phyloP scores from a whole-genome alignment of 1,140 invertebrate genomes.

The Eriocheir sinensis region DNA sequence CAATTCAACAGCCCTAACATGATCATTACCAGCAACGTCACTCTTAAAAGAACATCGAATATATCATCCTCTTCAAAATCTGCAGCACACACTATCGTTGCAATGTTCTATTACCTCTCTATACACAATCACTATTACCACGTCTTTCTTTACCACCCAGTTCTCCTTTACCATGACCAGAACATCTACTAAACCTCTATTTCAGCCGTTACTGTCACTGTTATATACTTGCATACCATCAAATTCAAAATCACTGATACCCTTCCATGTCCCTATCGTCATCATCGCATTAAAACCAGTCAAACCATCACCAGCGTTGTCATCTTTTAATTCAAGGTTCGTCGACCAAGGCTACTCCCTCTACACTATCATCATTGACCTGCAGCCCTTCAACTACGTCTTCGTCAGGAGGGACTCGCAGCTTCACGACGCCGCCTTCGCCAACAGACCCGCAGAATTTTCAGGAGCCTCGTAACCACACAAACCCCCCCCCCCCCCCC shows the following conservation, averaged over 20 bases:
- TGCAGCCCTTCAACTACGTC: slow-evolving; percentile 21
- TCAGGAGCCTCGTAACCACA: neutral
- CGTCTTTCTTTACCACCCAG: neutral
- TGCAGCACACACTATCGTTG: too few species aligned
- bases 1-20: neutral
- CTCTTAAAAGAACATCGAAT: neutral
- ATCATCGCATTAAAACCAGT: too few species aligned
- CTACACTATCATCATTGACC: neutral
- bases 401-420: neutral
- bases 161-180: neutral
- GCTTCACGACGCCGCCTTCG: neutral
- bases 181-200: too few species aligned
- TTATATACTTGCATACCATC: too few species aligned
- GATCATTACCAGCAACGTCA: neutral
- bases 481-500: too few species aligned
- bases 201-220: too few species aligned
- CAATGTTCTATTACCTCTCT: neutral
- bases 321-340: neutral
- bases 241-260: too few species aligned
- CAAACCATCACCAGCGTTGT: neutral
- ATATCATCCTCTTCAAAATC: too few species aligned
- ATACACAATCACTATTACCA: neutral
- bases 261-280: too few species aligned
- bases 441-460: slow-evolving; percentile 1
- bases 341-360: neutral